Percentiles rank a stretch among this genome's conserved stretches.
Conservation (phyloP, 2,888 invertebrate genomes). For the Pseudococcus viburni region DNA sequence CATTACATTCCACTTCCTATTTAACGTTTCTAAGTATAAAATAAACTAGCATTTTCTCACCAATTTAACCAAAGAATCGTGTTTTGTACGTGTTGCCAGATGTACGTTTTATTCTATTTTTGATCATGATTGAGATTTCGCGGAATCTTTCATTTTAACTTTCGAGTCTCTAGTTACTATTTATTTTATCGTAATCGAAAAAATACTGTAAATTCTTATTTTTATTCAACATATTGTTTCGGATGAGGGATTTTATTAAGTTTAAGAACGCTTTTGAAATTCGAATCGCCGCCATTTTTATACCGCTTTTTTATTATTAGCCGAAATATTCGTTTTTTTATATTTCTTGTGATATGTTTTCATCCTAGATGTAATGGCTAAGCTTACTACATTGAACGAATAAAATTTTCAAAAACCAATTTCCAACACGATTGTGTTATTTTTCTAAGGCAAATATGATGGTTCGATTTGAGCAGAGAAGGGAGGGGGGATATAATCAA, state of each 20-base stretch:
- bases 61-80: slow-evolving; percentile 30
- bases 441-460: not conserved
- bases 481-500: too few relatives aligned
- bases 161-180: not conserved
- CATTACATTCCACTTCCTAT: slow-evolving; percentile 31
- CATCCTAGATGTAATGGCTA: slow-evolving; percentile 46
- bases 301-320: slow-evolving; percentile 57
- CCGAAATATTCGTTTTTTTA: slow-evolving; percentile 48
- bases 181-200: slow-evolving; percentile 11
- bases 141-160: slow-evolving; percentile 12
- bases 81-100: not conserved
- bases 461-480: too few relatives aligned
- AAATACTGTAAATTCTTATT: slow-evolving; percentile 37
- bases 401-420: not conserved
- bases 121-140: not conserved
- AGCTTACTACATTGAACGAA: slow-evolving; percentile 40
- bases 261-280: slow-evolving; percentile 44
- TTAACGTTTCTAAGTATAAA: not conserved
- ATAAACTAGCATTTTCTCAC: slow-evolving; percentile 8
- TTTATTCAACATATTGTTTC: slow-evolving; percentile 24
- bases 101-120: not conserved
- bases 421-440: not conserved
- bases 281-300: slow-evolving; percentile 35
- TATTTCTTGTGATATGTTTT: slow-evolving; percentile 57
- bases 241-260: slow-evolving; percentile 22